phyloP scores from a whole-genome alignment of 2,113 vertebrate species.

The Notothenia coriiceps region DNA sequence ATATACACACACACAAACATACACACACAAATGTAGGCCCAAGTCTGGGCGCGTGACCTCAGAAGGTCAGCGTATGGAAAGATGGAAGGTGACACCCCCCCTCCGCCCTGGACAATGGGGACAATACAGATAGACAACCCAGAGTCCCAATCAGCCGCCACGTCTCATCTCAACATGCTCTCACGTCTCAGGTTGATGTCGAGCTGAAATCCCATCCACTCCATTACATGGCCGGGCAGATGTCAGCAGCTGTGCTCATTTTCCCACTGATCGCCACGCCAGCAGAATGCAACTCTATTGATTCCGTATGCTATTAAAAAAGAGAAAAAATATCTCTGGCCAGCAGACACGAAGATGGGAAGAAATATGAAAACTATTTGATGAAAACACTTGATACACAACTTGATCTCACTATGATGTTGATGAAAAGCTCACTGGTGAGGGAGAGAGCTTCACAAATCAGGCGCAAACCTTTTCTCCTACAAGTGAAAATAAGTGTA shows the following conservation, averaged over 20 bases:
- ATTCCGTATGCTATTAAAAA: conserved; percentile 57
- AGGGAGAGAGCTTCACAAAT: not conserved
- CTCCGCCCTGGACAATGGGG: conserved; percentile 16
- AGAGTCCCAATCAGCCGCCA: conserved; percentile 12
- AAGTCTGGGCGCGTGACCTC: conserved; percentile 26
- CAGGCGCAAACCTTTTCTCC: not conserved
- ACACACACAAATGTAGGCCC: not conserved
- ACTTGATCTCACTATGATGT: conserved; percentile 33
- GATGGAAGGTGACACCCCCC: conserved; percentile 68
- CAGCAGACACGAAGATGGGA: conserved; percentile 26
- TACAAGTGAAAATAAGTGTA: conserved; percentile 3
- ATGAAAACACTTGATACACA: conserved; percentile 59
- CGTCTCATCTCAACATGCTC: conserved; percentile 16
- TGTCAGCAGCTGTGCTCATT: conserved; percentile 54
- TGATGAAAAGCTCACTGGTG: conserved; percentile 37
- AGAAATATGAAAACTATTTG: conserved; percentile 32
- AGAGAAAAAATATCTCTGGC: conserved; percentile 43
- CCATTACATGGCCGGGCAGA: conserved; percentile 22
- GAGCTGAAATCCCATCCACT: conserved; percentile 52
- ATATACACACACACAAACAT: conserved; percentile 18
- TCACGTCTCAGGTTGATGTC: conserved; percentile 33
- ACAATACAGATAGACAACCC: not conserved
- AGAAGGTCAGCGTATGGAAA: conserved; percentile 73
- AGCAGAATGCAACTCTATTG: conserved; percentile 62
- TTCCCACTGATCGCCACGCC: conserved; percentile 32